Evolutionary conservation across 2,888 invertebrate species (phyloP).

Genomic region (Koerneria pararmatus): DNA sequence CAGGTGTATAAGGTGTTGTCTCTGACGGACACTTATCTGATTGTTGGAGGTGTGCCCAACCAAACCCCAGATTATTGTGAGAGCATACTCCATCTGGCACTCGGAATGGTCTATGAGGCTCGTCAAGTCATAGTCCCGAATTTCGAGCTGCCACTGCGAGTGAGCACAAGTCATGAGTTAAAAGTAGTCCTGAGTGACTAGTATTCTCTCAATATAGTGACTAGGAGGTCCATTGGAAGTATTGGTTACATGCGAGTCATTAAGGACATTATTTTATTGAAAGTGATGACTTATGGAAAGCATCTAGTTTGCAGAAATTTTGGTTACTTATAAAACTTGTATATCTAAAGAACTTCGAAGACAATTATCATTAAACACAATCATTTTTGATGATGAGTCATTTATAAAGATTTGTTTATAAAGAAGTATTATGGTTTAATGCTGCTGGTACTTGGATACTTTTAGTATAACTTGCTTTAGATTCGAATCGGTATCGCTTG

Average conservation of each 20-base stretch:
- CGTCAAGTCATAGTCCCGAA: constrained; percentile 46
- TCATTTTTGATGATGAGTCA: too few species aligned
- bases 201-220: too few species aligned
- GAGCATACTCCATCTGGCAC: constrained; percentile 55
- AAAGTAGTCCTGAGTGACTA: not conserved
- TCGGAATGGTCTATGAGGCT: constrained; percentile 59
- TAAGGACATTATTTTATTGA: too few species aligned
- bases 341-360: too few species aligned
- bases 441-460: not conserved
- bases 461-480: constrained; percentile 24
- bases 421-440: too few species aligned
- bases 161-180: constrained; percentile 20
- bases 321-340: too few species aligned
- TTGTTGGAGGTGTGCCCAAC: constrained; percentile 60
- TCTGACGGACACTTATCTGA: constrained; percentile 60
- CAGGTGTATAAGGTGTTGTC: constrained; percentile 53
- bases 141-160: constrained; percentile 43
- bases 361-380: too few species aligned
- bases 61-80: constrained; percentile 52
- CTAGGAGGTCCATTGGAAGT: not conserved
- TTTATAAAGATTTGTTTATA: too few species aligned
- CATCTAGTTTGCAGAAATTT: not conserved
- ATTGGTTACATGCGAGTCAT: too few species aligned
- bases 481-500: constrained; percentile 46
- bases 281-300: not conserved